Percentiles rank a stretch among this genome's conserved stretches.
Evolutionary conservation across 2,888 invertebrate genomes (phyloP).

Genomic region (Horisme vitalbata): DNA sequence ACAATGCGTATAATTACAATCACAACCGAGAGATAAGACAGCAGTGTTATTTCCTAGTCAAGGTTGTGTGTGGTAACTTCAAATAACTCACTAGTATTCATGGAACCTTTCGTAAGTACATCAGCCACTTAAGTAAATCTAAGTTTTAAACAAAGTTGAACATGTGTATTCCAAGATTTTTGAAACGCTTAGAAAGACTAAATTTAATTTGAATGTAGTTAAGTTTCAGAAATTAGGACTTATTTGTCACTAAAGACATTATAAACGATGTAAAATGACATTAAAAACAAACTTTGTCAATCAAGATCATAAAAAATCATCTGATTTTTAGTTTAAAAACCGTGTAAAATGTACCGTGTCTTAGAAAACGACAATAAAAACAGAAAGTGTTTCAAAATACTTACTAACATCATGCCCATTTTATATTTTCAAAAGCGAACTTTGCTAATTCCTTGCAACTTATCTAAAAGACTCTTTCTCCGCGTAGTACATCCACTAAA

Average conservation of each 20-base stretch:
- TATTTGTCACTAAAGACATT: too few species aligned
- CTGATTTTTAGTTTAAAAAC: too few species aligned
- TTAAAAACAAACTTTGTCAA: too few species aligned
- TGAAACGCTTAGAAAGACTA: too few species aligned
- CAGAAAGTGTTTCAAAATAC: background rate
- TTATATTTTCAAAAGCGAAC: background rate
- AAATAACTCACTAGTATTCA: conserved; percentile 26
- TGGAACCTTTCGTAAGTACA: conserved; percentile 16
- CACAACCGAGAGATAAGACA: conserved; percentile 28
- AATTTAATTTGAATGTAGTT: too few species aligned
- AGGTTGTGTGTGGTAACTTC: conserved; percentile 26
- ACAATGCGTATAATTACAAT: conserved; percentile 31
- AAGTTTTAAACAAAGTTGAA: background rate
- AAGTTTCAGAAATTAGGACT: too few species aligned
- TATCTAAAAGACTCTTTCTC: conserved; percentile 18
- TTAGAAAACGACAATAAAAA: too few species aligned
- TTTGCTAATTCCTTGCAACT: conserved; percentile 7
- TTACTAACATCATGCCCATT: too few species aligned
- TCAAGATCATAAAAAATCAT: too few species aligned
- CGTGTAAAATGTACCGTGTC: too few species aligned
- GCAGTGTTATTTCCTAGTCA: conserved; percentile 27
- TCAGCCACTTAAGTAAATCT: conserved; percentile 1
- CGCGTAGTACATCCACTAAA: conserved; percentile 22
- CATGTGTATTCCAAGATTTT: too few species aligned
- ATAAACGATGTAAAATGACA: too few species aligned